Conservation (phyloP, 1,140 invertebrate species). For the Drosophila simulans region DNA sequence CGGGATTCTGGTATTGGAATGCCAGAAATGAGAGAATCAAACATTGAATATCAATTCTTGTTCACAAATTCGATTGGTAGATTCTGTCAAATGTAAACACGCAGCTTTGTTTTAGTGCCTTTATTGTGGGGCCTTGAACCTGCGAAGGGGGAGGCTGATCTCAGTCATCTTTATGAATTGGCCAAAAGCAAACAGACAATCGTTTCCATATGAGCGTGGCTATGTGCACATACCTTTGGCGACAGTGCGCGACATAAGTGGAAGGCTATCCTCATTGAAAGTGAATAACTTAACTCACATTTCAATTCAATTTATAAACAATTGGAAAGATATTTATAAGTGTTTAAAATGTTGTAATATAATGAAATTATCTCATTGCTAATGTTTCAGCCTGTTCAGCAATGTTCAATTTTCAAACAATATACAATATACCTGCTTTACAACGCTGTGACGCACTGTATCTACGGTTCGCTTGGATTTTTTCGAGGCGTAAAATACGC, state of each 20-base stretch:
- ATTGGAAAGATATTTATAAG: too few species aligned
- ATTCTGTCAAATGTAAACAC: slow-evolving; percentile 38
- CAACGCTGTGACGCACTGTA: background rate
- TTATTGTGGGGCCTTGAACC: slow-evolving; percentile 33
- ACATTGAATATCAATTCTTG: slow-evolving; percentile 29
- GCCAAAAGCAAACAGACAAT: slow-evolving; percentile 7
- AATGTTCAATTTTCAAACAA: too few species aligned
- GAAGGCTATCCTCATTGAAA: too few species aligned
- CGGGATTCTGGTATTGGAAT: slow-evolving; percentile 7
- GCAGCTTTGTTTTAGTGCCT: slow-evolving; percentile 10
- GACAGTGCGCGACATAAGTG: background rate
- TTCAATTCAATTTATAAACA: too few species aligned
- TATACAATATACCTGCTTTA: too few species aligned
- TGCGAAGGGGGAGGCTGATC: slow-evolving; percentile 3
- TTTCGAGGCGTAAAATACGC: slow-evolving; percentile 60
- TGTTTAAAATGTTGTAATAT: too few species aligned
- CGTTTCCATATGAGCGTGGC: slow-evolving; percentile 8
- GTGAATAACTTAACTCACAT: too few species aligned
- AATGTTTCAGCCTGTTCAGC: too few species aligned
- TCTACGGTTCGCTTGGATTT: slow-evolving; percentile 30
- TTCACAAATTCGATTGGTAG: slow-evolving; percentile 2
- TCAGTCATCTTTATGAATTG: slow-evolving; percentile 3
- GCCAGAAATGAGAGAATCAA: background rate
- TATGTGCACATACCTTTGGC: background rate
- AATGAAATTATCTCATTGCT: too few species aligned